phyloP scores from a whole-genome alignment of 2,797 vertebrate genomes.

The Echiichthys vipera region DNA sequence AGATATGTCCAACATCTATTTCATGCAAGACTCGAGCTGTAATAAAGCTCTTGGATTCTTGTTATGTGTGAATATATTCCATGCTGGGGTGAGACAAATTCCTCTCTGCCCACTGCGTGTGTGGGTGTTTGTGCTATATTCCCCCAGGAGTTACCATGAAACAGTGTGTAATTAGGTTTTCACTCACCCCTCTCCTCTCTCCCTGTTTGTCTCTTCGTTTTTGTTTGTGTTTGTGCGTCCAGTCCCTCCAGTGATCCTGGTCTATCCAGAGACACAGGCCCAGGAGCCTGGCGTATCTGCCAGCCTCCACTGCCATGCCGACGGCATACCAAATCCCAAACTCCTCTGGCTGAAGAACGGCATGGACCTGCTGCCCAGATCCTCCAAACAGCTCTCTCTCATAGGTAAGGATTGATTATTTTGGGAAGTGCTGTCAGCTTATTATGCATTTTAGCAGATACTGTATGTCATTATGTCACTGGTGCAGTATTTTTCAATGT shows the following conservation, averaged over 20 bases:
- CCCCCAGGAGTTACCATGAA: conserved; percentile 69
- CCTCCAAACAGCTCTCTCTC: conserved; percentile 91
- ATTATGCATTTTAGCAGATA: background rate
- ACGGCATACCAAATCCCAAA: conserved; percentile 93
- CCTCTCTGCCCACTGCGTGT: conserved; percentile 51
- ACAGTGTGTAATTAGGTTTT: conserved; percentile 73
- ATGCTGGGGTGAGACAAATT: conserved; percentile 68
- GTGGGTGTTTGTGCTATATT: conserved; percentile 59
- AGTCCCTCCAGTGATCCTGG: conserved; percentile 97
- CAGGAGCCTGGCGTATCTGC: conserved; percentile 94
- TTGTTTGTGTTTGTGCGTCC: conserved; percentile 64
- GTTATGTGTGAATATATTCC: conserved; percentile 76
- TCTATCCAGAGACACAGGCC: conserved; percentile 95
- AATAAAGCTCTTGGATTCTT: conserved; percentile 70
- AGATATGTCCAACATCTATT: conserved; percentile 60
- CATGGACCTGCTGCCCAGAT: conserved; percentile 87
- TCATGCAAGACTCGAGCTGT: conserved; percentile 59
- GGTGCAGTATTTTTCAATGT: conserved; percentile 5
- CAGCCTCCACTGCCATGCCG: conserved; percentile 93
- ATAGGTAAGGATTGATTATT: conserved; percentile 85
- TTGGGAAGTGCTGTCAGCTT: conserved; percentile 7
- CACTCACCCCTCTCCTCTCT: conserved; percentile 47
- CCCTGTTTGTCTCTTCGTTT: conserved; percentile 51
- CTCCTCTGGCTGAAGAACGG: conserved; percentile 98
- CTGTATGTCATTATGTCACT: background rate